These are phyloP conservation scores for Thomomys bottae DNA, from an alignment of 2,113 vertebrate species.

Conservation along the genomic window DNA sequence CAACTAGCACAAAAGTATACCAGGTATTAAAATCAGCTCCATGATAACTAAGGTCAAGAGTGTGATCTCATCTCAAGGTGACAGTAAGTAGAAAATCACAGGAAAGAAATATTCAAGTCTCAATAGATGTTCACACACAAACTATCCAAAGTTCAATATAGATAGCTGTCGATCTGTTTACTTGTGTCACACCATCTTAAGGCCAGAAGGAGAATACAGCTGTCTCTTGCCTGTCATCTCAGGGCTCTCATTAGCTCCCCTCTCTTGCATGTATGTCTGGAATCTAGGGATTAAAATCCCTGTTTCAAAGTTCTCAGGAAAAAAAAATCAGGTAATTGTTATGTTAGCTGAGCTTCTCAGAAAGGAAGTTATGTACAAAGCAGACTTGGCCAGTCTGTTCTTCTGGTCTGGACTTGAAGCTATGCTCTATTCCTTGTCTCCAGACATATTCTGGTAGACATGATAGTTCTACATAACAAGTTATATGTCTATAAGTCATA, in stretches of 20 bases:
- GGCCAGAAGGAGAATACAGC: no score
- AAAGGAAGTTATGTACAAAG: not conserved
- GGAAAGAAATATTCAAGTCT: not conserved
- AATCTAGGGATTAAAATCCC: not conserved
- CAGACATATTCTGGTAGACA: not conserved
- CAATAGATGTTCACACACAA: not conserved
- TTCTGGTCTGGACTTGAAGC: not conserved
- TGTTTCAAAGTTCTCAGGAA: slow-evolving; percentile 18
- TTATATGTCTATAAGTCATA: not conserved
- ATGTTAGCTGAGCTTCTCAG: not conserved
- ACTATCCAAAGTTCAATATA: not conserved
- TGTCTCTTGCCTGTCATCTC: not conserved
- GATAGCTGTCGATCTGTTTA: not conserved
- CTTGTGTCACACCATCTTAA: not conserved
- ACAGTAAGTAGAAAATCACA: not conserved
- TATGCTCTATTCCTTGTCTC: not conserved
- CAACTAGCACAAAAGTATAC: not conserved
- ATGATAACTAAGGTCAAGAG: not conserved
- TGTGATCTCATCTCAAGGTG: not conserved
- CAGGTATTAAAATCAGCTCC: not conserved
- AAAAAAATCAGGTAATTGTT: not conserved
- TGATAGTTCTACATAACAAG: not conserved
- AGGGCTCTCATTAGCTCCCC: not conserved
- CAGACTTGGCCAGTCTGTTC: not conserved
- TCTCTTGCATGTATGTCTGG: not conserved